These are phyloP conservation scores for Brassicogethes aeneus DNA, from an alignment of 2,888 invertebrate species.

Conservation along the genomic window DNA sequence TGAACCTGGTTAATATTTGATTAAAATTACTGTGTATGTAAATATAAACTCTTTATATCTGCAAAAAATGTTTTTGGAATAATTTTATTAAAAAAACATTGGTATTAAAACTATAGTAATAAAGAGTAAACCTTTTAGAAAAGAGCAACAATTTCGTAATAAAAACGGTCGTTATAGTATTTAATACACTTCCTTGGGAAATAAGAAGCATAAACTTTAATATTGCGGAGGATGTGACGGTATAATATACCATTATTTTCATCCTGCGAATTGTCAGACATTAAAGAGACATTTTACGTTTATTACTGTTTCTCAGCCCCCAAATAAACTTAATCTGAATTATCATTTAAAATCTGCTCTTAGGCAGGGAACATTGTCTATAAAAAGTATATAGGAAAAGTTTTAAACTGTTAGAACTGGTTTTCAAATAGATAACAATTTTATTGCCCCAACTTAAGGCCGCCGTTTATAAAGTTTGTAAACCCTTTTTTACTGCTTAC, in stretches of 20 bases:
- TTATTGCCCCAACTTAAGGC: conserved; percentile 12
- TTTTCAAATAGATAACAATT: conserved; percentile 13
- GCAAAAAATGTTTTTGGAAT: too few species aligned
- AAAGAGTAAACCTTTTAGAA: too few species aligned
- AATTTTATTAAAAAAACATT: too few species aligned
- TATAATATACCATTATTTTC: not conserved
- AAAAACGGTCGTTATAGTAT: too few species aligned
- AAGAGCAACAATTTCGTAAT: too few species aligned
- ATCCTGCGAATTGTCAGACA: not conserved
- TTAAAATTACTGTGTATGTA: too few species aligned
- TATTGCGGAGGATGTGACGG: not conserved
- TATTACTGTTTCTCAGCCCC: not conserved
- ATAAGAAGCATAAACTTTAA: not conserved
- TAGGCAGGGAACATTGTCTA: conserved; percentile 2
- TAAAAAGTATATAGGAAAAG: conserved; percentile 8
- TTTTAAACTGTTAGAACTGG: conserved; percentile 7
- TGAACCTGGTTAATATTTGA: too few species aligned
- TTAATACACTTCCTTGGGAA: too few species aligned
- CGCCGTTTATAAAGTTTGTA: conserved; percentile 4
- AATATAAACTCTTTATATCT: too few species aligned
- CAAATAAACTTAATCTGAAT: conserved; percentile 4
- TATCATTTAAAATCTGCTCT: conserved; percentile 4
- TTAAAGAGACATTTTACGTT: not conserved
- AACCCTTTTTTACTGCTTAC: too few species aligned
- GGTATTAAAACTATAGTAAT: too few species aligned